phyloP scores from a whole-genome alignment of 2,888 invertebrate species.

The Alloplasta piceator region DNA sequence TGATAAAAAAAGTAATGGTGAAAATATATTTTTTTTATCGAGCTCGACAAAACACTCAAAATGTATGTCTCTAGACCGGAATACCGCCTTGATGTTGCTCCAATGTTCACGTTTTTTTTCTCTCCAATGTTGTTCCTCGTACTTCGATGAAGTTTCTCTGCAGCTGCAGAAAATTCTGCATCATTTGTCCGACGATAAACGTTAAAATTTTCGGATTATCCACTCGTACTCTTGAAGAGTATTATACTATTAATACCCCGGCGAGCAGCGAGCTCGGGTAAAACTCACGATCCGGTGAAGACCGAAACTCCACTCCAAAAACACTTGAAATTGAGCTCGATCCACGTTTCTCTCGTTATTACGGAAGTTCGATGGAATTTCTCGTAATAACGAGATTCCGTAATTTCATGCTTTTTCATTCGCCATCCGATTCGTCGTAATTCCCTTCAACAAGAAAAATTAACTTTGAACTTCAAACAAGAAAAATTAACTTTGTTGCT shows the following conservation, averaged over 20 bases:
- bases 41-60: no score
- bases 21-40: no score
- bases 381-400: not conserved
- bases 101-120: no score
- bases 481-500: no score
- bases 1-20: no score
- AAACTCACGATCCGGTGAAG: conserved; percentile 14
- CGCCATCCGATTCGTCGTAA: no score
- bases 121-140: no score
- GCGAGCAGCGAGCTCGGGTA: not conserved
- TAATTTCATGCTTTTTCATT: not conserved
- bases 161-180: not conserved
- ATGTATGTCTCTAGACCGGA: no score
- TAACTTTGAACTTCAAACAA: no score
- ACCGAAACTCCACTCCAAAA: conserved; percentile 48
- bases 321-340: conserved; percentile 31
- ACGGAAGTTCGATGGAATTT: conserved; percentile 55
- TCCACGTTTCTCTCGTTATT: conserved; percentile 19
- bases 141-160: no score
- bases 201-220: conserved; percentile 1
- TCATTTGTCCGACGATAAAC: not conserved
- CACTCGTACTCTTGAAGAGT: conserved; percentile 28
- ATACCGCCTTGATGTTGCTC: no score
- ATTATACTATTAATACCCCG: conserved; percentile 14
- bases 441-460: no score